Percentiles rank a stretch among this genome's conserved stretches.
Evolutionary conservation across 2,797 vertebrate species (phyloP).

Genomic region (Brotula barbata): DNA sequence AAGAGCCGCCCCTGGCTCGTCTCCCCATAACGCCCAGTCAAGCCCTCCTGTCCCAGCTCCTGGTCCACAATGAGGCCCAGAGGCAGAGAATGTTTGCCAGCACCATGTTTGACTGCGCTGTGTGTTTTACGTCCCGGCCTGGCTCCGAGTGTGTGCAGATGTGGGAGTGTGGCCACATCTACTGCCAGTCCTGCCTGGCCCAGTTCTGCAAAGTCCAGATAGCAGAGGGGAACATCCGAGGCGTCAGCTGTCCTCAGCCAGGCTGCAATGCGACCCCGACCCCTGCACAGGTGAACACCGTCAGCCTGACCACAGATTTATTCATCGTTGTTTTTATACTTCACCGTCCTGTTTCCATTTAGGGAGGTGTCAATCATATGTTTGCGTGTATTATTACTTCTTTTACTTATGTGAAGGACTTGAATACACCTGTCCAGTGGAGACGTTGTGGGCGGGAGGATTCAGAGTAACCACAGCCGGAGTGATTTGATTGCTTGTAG

Average conservation of each 20-base stretch:
- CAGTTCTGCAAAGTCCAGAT: constrained; percentile 87
- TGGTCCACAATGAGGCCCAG: constrained; percentile 83
- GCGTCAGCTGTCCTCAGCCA: constrained; percentile 84
- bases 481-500: too few species aligned
- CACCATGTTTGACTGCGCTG: constrained; percentile 81
- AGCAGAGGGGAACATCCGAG: constrained; percentile 82
- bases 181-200: constrained; percentile 84
- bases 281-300: constrained; percentile 84
- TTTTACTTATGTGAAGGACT: too few species aligned
- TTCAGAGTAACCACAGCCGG: not conserved
- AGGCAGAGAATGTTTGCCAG: constrained; percentile 80
- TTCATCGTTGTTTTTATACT: too few species aligned
- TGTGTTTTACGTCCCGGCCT: constrained; percentile 83
- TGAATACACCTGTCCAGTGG: too few species aligned
- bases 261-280: constrained; percentile 82
- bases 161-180: constrained; percentile 83
- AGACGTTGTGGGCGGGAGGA: not conserved
- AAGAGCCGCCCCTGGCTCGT: not conserved
- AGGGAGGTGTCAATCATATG: too few species aligned
- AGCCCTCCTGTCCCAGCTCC: constrained; percentile 79
- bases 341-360: too few species aligned
- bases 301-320: not conserved
- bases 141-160: constrained; percentile 84
- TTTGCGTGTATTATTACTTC: too few species aligned
- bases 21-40: constrained; percentile 33